Evolutionary conservation across 2,113 vertebrate genomes (phyloP).

Genomic region (Gopherus flavomarginatus): DNA sequence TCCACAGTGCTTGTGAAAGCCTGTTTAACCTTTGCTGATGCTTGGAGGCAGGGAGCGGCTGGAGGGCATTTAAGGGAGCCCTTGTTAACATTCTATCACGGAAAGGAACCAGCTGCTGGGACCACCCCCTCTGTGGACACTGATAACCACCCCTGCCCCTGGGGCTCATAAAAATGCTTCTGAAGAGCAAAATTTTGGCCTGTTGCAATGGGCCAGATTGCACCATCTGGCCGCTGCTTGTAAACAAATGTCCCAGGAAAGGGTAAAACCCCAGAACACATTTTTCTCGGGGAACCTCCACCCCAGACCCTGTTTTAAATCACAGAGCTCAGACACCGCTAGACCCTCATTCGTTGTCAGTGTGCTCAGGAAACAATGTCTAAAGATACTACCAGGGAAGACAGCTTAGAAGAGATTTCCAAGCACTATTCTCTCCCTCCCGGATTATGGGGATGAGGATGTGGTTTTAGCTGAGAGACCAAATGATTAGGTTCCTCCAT

Average conservation of each 20-base stretch:
- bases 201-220: slow-evolving; percentile 38
- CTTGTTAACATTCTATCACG: not conserved
- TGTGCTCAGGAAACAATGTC: not conserved
- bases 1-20: not conserved
- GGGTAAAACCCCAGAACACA: slow-evolving; percentile 50
- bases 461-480: not conserved
- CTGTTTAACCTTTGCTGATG: not conserved
- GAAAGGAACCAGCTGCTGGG: accelerated
- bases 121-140: slow-evolving; percentile 46
- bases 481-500: not conserved
- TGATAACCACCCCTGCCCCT: slow-evolving; percentile 2
- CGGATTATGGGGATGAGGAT: not conserved
- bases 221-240: slow-evolving; percentile 60
- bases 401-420: not conserved
- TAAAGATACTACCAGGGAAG: not conserved
- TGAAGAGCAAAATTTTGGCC: not conserved
- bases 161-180: slow-evolving; percentile 35
- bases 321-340: not conserved
- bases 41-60: not conserved
- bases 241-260: slow-evolving; percentile 47
- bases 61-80: slow-evolving; percentile 50
- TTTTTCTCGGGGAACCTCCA: not conserved
- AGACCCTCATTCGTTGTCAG: not conserved
- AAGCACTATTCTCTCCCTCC: not conserved
- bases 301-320: not conserved